Evolutionary conservation across 1,140 invertebrate species (phyloP).

Genomic region (Daktulosphaira vitifoliae): DNA sequence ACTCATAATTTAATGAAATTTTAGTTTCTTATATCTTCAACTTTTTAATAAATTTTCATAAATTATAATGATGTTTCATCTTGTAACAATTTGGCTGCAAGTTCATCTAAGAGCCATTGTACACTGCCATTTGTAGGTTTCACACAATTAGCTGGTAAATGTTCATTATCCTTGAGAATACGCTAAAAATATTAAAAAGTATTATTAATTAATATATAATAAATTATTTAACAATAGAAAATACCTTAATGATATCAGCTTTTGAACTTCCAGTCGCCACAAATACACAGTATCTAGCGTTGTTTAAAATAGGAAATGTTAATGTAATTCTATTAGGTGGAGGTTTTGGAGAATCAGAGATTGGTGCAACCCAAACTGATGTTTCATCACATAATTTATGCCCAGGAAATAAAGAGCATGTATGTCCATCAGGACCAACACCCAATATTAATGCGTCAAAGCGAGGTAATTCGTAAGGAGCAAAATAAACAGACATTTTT

Average conservation of each 20-base stretch:
- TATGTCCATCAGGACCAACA: conserved; percentile 97
- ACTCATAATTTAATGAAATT: too few relatives aligned
- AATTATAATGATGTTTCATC: conserved; percentile 30
- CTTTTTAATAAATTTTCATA: too few relatives aligned
- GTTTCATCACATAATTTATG: conserved; percentile 63
- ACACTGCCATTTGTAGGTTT: conserved; percentile 58
- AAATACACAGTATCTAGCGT: conserved; percentile 74
- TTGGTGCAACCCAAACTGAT: conserved; percentile 65
- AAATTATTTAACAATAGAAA: neutral
- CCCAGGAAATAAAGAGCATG: conserved; percentile 91
- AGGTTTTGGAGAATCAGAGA: conserved; percentile 91
- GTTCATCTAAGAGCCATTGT: conserved; percentile 70
- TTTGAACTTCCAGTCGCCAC: conserved; percentile 74
- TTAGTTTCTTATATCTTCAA: too few relatives aligned
- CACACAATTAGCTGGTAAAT: conserved; percentile 63
- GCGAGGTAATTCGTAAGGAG: conserved; percentile 50
- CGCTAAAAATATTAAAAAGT: conserved; percentile 49
- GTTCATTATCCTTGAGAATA: conserved; percentile 61
- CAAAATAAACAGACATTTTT: conserved; percentile 55
- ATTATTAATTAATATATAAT: neutral
- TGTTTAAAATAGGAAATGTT: conserved; percentile 87
- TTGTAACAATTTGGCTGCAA: conserved; percentile 49
- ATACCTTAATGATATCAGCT: conserved; percentile 80
- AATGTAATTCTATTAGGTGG: conserved; percentile 84
- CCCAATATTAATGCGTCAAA: conserved; percentile 89